Evolutionary conservation across 2,797 vertebrate genomes (phyloP).

Genomic region (Eleutherodactylus coqui): DNA sequence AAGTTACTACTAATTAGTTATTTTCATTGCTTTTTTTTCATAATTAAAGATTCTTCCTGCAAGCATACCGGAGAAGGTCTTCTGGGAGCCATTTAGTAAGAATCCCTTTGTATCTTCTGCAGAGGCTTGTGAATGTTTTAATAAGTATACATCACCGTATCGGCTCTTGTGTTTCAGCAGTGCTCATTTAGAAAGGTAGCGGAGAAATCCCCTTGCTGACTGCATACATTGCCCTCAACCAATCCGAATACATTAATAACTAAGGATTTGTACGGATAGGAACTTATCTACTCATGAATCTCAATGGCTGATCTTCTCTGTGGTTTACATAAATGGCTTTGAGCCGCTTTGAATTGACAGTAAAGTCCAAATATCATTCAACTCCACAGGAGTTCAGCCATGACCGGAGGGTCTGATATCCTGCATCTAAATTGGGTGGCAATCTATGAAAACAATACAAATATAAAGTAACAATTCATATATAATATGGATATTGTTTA

Average conservation of each 20-base stretch:
- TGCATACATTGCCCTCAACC: conserved; percentile 7
- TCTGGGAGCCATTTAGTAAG: conserved; percentile 39
- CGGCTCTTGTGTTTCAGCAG: neutral
- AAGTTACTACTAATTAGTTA: conserved; percentile 34
- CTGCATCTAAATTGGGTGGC: neutral
- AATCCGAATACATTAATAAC: conserved; percentile 27
- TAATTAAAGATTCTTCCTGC: conserved; percentile 33
- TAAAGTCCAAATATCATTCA: neutral
- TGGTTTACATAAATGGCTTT: neutral
- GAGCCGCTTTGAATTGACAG: neutral
- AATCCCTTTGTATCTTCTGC: conserved; percentile 19
- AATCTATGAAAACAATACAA: neutral
- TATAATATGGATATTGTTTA: neutral
- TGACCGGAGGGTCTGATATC: neutral
- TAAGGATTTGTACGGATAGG: neutral
- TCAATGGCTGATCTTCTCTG: neutral
- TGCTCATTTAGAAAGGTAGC: conserved; percentile 13
- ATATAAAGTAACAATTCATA: neutral
- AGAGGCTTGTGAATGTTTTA: conserved; percentile 21
- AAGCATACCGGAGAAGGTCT: neutral
- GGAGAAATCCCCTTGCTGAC: conserved; percentile 29
- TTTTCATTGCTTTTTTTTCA: conserved; percentile 4
- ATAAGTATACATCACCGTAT: conserved; percentile 45
- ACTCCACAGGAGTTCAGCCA: neutral
- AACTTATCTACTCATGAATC: conserved; percentile 10